A percentile compares a stretch with the other conserved stretches of the same genome.
Evolutionary conservation across 1,140 invertebrate genomes (phyloP).

Genomic region (Pseudomyrmex dendroicus): DNA sequence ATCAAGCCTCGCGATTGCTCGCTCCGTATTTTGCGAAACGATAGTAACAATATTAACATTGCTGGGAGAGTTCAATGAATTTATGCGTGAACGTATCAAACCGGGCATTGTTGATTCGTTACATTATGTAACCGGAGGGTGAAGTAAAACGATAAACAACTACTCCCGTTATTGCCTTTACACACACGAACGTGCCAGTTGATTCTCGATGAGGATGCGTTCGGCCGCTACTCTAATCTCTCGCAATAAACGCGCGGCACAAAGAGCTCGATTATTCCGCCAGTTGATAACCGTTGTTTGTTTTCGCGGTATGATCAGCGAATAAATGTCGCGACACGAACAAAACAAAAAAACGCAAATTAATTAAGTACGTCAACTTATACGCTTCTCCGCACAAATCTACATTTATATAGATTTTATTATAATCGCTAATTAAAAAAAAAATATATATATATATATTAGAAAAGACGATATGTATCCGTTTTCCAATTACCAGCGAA

Average conservation of each 20-base stretch:
- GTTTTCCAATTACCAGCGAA: background rate
- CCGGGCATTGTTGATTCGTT: conserved; percentile 58
- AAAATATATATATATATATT: background rate
- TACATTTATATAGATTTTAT: background rate
- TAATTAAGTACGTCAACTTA: too few species aligned
- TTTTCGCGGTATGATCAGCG: too few species aligned
- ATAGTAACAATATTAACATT: conserved; percentile 76
- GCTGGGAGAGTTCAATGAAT: conserved; percentile 63
- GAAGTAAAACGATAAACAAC: conserved; percentile 48
- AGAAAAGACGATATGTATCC: background rate
- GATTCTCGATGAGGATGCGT: conserved; percentile 32
- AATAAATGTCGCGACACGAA: too few species aligned
- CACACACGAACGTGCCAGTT: conserved; percentile 27
- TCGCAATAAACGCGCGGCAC: conserved; percentile 29
- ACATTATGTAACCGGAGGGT: conserved; percentile 46
- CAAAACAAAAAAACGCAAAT: too few species aligned
- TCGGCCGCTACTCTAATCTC: conserved; percentile 30
- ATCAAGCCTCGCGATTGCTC: conserved; percentile 9
- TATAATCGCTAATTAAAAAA: background rate
- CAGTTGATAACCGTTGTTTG: conserved; percentile 3
- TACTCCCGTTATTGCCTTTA: conserved; percentile 18
- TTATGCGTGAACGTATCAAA: conserved; percentile 56
- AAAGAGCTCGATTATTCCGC: conserved; percentile 29
- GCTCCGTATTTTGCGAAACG: conserved; percentile 69
- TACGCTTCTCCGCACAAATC: too few species aligned